Evolutionary conservation across 2,797 vertebrate species (phyloP).

Genomic region (Catamblyrhynchus diadema): DNA sequence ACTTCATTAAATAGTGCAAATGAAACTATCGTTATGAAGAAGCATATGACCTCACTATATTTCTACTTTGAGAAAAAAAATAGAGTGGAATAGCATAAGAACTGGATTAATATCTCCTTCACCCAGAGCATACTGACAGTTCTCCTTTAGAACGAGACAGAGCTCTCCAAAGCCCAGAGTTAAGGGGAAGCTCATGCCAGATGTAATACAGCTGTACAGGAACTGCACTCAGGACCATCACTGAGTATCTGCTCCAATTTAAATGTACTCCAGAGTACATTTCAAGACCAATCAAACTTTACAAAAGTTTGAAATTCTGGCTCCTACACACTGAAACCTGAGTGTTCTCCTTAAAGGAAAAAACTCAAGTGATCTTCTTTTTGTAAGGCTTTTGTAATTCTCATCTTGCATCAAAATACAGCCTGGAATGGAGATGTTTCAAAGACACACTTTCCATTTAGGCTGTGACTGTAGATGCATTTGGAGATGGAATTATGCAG

Average conservation of each 20-base stretch:
- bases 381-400: not conserved
- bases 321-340: not conserved
- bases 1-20: not conserved
- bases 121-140: not conserved
- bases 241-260: not conserved
- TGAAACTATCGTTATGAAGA: not conserved
- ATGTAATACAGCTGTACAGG: not conserved
- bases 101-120: not conserved
- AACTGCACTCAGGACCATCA: not conserved
- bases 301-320: not conserved
- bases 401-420: not conserved
- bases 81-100: not conserved
- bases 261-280: not conserved
- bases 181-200: not conserved
- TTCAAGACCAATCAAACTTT: not conserved
- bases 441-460: not conserved
- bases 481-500: slow-evolving; percentile 8
- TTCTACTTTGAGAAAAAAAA: not conserved
- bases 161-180: not conserved
- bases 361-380: not conserved
- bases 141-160: not conserved
- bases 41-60: not conserved
- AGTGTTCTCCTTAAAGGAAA: not conserved
- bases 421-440: not conserved
- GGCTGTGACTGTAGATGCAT: not conserved